Evolutionary conservation across 2,797 vertebrate species (phyloP).

Genomic region (Lepilemur septentrionalis): DNA sequence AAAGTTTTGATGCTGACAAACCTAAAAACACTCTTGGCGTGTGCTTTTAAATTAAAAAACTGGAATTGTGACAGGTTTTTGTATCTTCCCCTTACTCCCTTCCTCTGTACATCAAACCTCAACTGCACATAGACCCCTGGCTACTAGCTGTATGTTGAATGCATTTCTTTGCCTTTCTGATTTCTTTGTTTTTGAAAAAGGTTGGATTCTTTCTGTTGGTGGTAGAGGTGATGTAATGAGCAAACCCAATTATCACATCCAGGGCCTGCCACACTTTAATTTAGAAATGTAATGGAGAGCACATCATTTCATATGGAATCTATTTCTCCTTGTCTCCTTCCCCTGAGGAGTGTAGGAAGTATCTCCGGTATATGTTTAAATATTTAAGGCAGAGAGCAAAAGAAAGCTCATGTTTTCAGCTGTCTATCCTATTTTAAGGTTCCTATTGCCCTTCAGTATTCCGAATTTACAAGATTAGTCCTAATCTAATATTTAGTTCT

Average conservation of each 20-base stretch:
- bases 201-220: not conserved
- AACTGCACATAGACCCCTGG: not conserved
- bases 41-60: constrained; percentile 31
- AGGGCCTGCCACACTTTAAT: constrained; percentile 38
- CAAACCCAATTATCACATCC: constrained; percentile 19
- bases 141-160: not conserved
- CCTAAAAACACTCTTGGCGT: not conserved
- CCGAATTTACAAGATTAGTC: constrained; percentile 60
- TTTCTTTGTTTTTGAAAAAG: not conserved
- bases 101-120: not conserved
- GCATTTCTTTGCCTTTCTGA: not conserved
- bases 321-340: constrained; percentile 65
- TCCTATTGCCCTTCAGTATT: constrained; percentile 51
- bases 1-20: not conserved
- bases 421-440: constrained; percentile 61
- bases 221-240: not conserved
- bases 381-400: constrained; percentile 32
- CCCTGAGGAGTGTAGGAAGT: constrained; percentile 63
- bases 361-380: constrained; percentile 56
- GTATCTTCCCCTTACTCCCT: not conserved
- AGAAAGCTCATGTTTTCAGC: constrained; percentile 60
- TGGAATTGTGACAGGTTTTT: not conserved
- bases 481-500: constrained; percentile 72
- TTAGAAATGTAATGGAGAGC: constrained; percentile 48
- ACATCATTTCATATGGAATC: constrained; percentile 67